Evolutionary conservation across 2,888 invertebrate species (phyloP), one percentile per base, ranked within the genome.

Genomic region (Flexamia atlantica): DNA sequence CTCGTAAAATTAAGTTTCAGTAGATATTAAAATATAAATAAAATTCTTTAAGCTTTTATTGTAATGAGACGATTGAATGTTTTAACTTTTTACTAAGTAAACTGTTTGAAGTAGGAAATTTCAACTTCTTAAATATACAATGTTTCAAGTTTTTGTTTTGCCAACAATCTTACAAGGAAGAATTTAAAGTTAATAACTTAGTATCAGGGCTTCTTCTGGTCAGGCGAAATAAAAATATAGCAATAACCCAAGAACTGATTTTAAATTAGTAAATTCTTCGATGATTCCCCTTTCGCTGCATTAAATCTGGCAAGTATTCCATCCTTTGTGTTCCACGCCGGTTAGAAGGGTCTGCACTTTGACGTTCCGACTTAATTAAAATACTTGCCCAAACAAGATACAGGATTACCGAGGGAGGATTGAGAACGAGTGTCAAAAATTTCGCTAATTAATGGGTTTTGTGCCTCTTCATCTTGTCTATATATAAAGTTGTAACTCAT

Each of bases 301-400:
- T 70, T 40, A 70, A 40, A 36, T 40, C 70, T n/a, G 70, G 20
- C 36, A 30, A 36, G 70, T 70, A 70, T 70, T 70, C 68, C 68
- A 32, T 36, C 70, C 70, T 70, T 70, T 70, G 70, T 40, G 64
- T 30, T 53, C 20, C 40, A 70, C 20, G 70, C 70, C 68, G 40
- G 70, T 40, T 70, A 7, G 70, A 70, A 36, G 32, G 40, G 40
- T 32, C 40, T 36, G 10, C 36, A 70, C 70, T 70, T 70, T 70
- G 70, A 70, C 36, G 70, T 70, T 2, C 68, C n/a, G 70, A 70
- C 70, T 70, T 70, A 70, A 70, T 70, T 70, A 70, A 70, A 70
- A 70, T 80, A 72, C 83, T 84, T 84, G 82, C 50, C 80, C 70
- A 84, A 84, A 84, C 83, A 84, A 20, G 57, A 57, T 81, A 83